These are phyloP conservation scores for Plebejus anna DNA, from an alignment of 2,888 invertebrate genomes.

Conservation along the genomic window DNA sequence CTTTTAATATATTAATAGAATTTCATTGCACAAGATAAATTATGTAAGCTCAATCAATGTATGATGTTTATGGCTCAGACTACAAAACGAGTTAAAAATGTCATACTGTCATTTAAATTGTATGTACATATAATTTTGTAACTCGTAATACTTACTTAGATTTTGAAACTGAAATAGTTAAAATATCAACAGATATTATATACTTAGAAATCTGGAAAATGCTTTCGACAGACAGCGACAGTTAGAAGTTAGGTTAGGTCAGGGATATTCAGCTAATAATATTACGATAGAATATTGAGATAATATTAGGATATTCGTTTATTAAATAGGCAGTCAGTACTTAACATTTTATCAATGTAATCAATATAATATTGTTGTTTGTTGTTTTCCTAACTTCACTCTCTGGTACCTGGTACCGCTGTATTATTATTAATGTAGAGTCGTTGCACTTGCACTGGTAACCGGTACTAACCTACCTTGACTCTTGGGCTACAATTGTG, in stretches of 20 bases:
- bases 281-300: no score
- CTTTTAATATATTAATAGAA: background rate
- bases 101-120: background rate
- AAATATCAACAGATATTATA: no score
- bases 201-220: no score
- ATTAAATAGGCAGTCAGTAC: no score
- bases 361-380: no score
- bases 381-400: background rate
- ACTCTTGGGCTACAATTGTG: slow-evolving; percentile 5
- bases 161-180: no score
- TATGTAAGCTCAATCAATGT: background rate
- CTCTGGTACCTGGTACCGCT: background rate
- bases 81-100: background rate
- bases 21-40: background rate
- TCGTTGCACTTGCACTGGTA: slow-evolving; percentile 4
- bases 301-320: no score
- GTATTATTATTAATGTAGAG: background rate
- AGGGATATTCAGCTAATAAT: no score
- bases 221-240: no score
- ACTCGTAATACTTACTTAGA: background rate
- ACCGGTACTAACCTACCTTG: slow-evolving; percentile 10
- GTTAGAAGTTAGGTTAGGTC: no score
- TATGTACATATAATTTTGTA: background rate
- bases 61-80: background rate
- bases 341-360: no score